Evolutionary conservation across 1,140 invertebrate species (phyloP), one percentile per base, ranked within the genome.

Genomic region (Drosophila equinoxialis): DNA sequence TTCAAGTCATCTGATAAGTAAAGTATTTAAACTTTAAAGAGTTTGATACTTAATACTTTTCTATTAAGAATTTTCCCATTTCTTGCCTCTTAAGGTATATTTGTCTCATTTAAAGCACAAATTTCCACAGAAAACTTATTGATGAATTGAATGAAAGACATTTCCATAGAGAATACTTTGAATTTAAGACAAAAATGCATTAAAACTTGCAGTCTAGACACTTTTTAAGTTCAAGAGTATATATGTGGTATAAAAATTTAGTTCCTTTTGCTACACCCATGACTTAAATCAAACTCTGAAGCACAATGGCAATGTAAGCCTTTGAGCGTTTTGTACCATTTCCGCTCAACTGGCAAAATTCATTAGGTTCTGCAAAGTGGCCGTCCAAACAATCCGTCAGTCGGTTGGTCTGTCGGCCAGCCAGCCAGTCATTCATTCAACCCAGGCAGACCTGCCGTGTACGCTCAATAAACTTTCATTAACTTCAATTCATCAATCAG

Each of bases 341-440:
- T 87, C 84, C 83, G 80, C 83, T 78, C 67, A 89, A 78, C 83
- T 87, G 83, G 74, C 74, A 89, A 89, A 87, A 87, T 84, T 87
- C 83, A 87, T 87, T 87, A 89, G 76, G 68, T 60, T 45, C 58
- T 35, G 74, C 71, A 73, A 86, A 74, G 71, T 74, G 82, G 71
- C 59, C 69, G 71, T 59, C 61, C 63, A 54, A 51, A 35, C 48
- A 51, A 51, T 51, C 6, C n/a, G 45, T 10, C 45, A 51, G 66
- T 45, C 68, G 72, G 65, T 74, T 71, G 41, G 72, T 76, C 72
- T 55, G 63, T 45, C 65, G 33, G 57, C 68, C 70, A 37, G 14
- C 59, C 35, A 45, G 54, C 39, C 55, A 64, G 14, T 45, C 35
- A 69, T 35, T 30, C 57, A 13, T 11, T 62, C 59, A 63, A 35